These are phyloP conservation scores for Latheticus oryzae DNA, from an alignment of 2,888 invertebrate genomes.

Conservation along the genomic window DNA sequence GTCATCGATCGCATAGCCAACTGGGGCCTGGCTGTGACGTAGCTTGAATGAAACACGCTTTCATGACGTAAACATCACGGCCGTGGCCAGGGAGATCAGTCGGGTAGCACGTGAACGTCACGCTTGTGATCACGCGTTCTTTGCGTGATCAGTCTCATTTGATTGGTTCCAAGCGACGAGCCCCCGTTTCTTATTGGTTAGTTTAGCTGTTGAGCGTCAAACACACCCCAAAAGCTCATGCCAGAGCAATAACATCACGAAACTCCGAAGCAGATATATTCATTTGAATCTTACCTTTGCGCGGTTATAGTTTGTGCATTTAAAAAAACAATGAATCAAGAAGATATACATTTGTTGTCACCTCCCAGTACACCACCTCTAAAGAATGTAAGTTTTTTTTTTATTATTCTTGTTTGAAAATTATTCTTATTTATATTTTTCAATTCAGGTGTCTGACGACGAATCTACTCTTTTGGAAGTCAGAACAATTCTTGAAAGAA, in stretches of 20 bases:
- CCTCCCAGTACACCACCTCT: conserved; percentile 81
- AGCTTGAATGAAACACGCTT: conserved; percentile 62
- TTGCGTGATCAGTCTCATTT: conserved; percentile 74
- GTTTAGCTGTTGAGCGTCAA: conserved; percentile 63
- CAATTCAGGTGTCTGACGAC: conserved; percentile 58
- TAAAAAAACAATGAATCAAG: conserved; percentile 47
- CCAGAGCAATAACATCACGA: conserved; percentile 60
- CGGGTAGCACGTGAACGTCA: conserved; percentile 88
- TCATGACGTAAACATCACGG: conserved; percentile 75
- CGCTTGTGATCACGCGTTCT: conserved; percentile 80
- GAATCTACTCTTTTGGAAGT: conserved; percentile 51
- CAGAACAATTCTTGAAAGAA: conserved; percentile 53
- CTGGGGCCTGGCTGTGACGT: conserved; percentile 60
- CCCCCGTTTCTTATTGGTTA: conserved; percentile 76
- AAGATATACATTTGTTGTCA: conserved; percentile 67
- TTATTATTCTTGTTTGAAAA: no score
- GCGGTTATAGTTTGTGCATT: conserved; percentile 14
- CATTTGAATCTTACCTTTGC: conserved; percentile 45
- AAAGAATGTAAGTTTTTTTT: conserved; percentile 66
- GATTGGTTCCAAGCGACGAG: conserved; percentile 78
- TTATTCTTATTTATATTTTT: conserved; percentile 32
- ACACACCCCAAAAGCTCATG: conserved; percentile 67
- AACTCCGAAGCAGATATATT: conserved; percentile 55
- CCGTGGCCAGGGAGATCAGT: conserved; percentile 74
- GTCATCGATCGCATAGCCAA: conserved; percentile 36